phyloP scores from a whole-genome alignment of 2,888 invertebrate genomes.

The Dendrolimus houi region DNA sequence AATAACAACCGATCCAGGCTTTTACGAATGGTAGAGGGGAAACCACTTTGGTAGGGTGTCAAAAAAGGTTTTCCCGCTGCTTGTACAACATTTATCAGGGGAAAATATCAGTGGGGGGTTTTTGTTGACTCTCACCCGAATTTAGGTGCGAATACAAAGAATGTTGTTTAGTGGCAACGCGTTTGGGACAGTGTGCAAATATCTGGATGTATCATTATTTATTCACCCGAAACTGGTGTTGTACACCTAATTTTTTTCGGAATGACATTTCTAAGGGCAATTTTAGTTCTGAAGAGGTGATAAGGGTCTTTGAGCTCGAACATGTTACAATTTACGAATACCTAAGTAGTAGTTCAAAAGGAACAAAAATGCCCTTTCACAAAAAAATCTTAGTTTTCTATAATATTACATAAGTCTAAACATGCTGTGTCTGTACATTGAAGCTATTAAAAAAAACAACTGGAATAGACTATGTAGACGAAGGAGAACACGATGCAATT shows the following conservation, averaged over 20 bases:
- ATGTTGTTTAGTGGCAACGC: not conserved
- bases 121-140: slow-evolving; percentile 1
- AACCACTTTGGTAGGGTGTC: slow-evolving; percentile 19
- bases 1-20: slow-evolving; percentile 18
- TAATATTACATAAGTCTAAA: no score
- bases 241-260: not conserved
- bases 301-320: not conserved
- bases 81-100: slow-evolving; percentile 13
- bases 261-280: not conserved
- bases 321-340: no score
- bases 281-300: not conserved
- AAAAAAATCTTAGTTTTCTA: no score
- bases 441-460: no score
- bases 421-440: no score
- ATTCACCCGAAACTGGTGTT: not conserved
- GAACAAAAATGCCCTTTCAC: no score
- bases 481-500: no score
- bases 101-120: slow-evolving; percentile 4
- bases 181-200: not conserved
- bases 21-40: slow-evolving; percentile 16
- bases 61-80: slow-evolving; percentile 21
- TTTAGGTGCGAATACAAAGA: not conserved
- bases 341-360: no score
- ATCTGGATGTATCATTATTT: not conserved
- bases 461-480: no score